Evolutionary conservation across 2,113 vertebrate genomes (phyloP), one percentile per base, ranked within the genome.

Genomic region (Pelvicachromis taeniatus): DNA sequence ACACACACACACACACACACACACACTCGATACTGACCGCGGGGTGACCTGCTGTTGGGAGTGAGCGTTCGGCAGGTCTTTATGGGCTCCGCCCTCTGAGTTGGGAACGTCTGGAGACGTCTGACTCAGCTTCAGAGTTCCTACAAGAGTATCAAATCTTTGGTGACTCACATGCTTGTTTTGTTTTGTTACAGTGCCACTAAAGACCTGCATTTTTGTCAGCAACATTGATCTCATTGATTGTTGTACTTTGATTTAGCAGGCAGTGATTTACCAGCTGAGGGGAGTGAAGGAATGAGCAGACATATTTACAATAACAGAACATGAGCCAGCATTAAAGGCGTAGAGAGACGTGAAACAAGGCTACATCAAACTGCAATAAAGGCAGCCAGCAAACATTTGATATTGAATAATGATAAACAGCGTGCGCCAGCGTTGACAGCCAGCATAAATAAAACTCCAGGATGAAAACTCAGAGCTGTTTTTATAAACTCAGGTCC

Each of bases 31-130:
- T 35, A 88, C 96, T 94, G 82, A 96, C 96, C 96, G 91, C 59
- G 96, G 40, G 16, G 97, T 96, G 92, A 97, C 97, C 95, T 97
- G 97, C 93, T 97, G 97, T 90, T 98, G 97, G 1, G 97, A 97
- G 21, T 96, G 96, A 63, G 97, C 96, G 7, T 97, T 98, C 89
- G 97, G 96, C 86, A 98, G 91, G 58, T 97, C 95, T 95, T 96
- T 96, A 19, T 86, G 94, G 53, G 91, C 91, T 55, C 92, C 94
- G 1, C 89, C 94, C 58, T 97, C 96, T 9, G 95, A 78, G 81
- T 93, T 94, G 12, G 95, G 97, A 13, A 98, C 95, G 73, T 98
- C 97, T 0, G 97, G 97, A 58, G 97, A 98, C 0, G 97, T 98
- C 94, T 97, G 97, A 94, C 97, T 97, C 58, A 97, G 95, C 93